Evolutionary conservation across 2,797 vertebrate species (phyloP).

Genomic region (Chiloscyllium punctatum): DNA sequence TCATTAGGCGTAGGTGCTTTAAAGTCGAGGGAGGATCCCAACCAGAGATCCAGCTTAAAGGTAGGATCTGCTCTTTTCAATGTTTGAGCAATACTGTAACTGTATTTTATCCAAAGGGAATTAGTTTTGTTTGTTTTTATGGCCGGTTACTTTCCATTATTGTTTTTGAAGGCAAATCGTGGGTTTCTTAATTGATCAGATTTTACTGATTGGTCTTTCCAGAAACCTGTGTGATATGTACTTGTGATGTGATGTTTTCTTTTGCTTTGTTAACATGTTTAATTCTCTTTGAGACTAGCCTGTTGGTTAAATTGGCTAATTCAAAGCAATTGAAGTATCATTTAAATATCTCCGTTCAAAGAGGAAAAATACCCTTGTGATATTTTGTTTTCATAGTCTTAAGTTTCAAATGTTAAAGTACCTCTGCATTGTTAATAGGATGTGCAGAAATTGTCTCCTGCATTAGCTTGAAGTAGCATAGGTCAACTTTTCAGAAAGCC

Average conservation of each 20-base stretch:
- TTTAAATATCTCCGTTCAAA: background rate
- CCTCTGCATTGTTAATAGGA: background rate
- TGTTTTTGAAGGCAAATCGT: background rate
- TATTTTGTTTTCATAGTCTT: background rate
- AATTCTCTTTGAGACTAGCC: no score
- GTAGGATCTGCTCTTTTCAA: conserved; percentile 50
- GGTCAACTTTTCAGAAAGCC: background rate
- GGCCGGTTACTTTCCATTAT: background rate
- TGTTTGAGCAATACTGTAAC: background rate
- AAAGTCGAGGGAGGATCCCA: conserved; percentile 85
- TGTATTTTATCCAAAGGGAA: background rate
- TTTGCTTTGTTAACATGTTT: background rate
- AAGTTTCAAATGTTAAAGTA: background rate
- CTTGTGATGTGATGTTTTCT: background rate
- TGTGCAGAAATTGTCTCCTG: background rate
- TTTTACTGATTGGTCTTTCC: background rate
- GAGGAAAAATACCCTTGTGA: background rate
- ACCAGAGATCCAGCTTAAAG: conserved; percentile 81
- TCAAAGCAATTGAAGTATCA: background rate
- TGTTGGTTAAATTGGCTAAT: background rate
- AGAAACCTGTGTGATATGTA: background rate
- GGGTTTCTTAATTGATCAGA: background rate
- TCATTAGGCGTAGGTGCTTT: conserved; percentile 79
- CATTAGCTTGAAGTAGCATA: background rate
- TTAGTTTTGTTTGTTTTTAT: background rate